These are phyloP conservation scores for Hydraecia micacea DNA, from an alignment of 2,888 invertebrate genomes.

Conservation along the genomic window DNA sequence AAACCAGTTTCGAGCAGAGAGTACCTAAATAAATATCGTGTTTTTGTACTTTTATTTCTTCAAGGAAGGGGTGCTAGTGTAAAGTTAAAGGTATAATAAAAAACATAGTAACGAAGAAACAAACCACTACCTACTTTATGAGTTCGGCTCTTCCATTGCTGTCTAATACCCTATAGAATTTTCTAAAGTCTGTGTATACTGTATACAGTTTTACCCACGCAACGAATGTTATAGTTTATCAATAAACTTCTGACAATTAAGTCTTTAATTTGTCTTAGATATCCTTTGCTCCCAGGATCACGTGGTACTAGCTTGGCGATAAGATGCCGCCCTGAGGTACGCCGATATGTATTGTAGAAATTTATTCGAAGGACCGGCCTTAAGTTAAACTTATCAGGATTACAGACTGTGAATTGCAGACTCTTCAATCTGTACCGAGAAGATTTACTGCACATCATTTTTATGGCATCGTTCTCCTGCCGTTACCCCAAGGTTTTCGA, in stretches of 20 bases:
- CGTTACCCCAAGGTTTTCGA: not conserved
- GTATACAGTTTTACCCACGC: not conserved
- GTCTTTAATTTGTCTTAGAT: constrained; percentile 14
- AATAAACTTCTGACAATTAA: constrained; percentile 23
- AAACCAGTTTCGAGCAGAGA: not conserved
- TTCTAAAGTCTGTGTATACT: not conserved
- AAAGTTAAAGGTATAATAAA: not conserved
- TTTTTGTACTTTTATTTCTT: not conserved
- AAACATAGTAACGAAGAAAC: not conserved
- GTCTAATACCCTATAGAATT: not conserved
- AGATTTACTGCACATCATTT: not conserved
- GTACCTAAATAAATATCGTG: not conserved
- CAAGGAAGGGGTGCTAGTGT: not conserved
- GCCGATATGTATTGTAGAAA: not conserved
- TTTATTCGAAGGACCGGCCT: not conserved
- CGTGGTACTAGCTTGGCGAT: constrained; percentile 14
- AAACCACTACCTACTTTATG: not conserved
- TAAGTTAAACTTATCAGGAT: not conserved
- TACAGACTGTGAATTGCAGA: not conserved
- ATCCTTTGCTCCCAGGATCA: constrained; percentile 14
- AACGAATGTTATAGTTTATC: constrained; percentile 19
- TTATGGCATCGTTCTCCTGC: not conserved
- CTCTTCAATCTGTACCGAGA: not conserved
- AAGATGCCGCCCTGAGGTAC: constrained; percentile 36
- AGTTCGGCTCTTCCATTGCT: not conserved